A percentile compares a stretch with the other conserved stretches of the same genome.
phyloP scores from a whole-genome alignment of 2,113 vertebrate genomes.

The Syngnathus scovelli region DNA sequence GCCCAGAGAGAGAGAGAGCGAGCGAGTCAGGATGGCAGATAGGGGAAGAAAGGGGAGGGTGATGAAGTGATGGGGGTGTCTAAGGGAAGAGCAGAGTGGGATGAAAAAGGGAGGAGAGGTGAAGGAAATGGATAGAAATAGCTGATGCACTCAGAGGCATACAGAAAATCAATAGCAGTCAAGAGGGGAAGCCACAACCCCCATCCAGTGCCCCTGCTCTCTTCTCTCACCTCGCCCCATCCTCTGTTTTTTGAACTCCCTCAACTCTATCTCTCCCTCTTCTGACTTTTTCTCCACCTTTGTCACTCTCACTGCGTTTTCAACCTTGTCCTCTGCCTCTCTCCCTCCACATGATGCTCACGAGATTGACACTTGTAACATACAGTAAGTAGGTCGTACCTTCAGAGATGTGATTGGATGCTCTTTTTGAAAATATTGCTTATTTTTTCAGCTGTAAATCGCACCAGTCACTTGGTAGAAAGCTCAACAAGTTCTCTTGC shows the following conservation, averaged over 20 bases:
- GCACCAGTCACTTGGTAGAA: background rate
- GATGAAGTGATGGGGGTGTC: slow-evolving; percentile 53
- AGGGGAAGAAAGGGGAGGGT: slow-evolving; percentile 55
- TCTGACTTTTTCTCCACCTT: slow-evolving; percentile 16
- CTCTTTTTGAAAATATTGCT: background rate
- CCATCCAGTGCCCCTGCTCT: slow-evolving; percentile 33
- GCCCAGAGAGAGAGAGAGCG: slow-evolving; percentile 1
- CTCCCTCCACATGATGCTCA: slow-evolving; percentile 11
- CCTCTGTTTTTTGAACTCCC: slow-evolving; percentile 9
- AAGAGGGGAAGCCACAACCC: slow-evolving; percentile 64
- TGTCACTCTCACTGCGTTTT: slow-evolving; percentile 29
- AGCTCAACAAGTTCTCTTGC: background rate
- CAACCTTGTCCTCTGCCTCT: slow-evolving; percentile 18
- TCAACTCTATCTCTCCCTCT: slow-evolving; percentile 8
- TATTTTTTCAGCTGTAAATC: background rate
- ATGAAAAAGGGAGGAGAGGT: slow-evolving; percentile 47
- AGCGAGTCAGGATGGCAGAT: slow-evolving; percentile 47
- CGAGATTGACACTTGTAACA: slow-evolving; percentile 11
- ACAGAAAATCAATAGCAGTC: slow-evolving; percentile 70
- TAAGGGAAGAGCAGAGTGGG: slow-evolving; percentile 8
- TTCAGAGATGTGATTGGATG: background rate
- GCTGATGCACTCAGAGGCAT: slow-evolving; percentile 69
- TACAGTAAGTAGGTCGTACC: background rate
- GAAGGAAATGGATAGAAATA: slow-evolving; percentile 71
- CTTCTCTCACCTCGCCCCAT: background rate